A percentile compares a stretch with the other conserved stretches of the same genome.
These are phyloP conservation scores for Rhincodon typus DNA, from an alignment of 2,797 vertebrate genomes.

Conservation along the genomic window DNA sequence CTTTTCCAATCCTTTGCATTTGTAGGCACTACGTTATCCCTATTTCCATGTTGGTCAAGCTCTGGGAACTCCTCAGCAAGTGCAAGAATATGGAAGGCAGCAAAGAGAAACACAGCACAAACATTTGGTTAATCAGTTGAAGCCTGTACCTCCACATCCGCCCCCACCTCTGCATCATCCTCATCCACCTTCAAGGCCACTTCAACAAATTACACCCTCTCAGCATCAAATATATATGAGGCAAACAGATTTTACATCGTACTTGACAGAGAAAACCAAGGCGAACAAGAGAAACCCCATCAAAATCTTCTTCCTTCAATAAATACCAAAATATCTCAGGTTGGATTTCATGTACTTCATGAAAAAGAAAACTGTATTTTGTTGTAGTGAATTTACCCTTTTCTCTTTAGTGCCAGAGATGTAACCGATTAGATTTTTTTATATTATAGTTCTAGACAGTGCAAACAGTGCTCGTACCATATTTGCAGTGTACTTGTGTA, in stretches of 20 bases:
- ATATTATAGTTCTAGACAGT: not conserved
- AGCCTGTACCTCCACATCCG: conserved; percentile 61
- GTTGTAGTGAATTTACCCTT: not conserved
- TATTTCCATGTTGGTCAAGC: conserved; percentile 84
- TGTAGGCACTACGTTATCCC: conserved; percentile 79
- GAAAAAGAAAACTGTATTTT: not conserved
- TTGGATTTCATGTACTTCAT: not conserved
- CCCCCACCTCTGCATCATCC: conserved; percentile 62
- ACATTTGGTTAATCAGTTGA: conserved; percentile 45
- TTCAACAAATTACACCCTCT: conserved; percentile 67
- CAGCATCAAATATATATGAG: conserved; percentile 58
- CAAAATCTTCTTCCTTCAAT: conserved; percentile 32
- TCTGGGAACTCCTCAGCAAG: conserved; percentile 65
- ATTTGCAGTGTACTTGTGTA: not conserved
- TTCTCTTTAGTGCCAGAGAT: not conserved
- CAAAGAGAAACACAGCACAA: conserved; percentile 62
- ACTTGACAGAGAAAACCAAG: conserved; percentile 49
- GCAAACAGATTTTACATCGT: conserved; percentile 59
- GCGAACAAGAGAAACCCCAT: conserved; percentile 15
- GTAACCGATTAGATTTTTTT: not conserved
- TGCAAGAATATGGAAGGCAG: conserved; percentile 68
- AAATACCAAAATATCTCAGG: conserved; percentile 17
- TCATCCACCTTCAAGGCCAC: conserved; percentile 60
- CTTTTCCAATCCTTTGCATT: conserved; percentile 39
- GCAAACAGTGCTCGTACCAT: not conserved